A percentile compares a stretch with the other conserved stretches of the same genome.
phyloP scores from a whole-genome alignment of 1,140 invertebrate genomes.

The Antheraea pernyi region DNA sequence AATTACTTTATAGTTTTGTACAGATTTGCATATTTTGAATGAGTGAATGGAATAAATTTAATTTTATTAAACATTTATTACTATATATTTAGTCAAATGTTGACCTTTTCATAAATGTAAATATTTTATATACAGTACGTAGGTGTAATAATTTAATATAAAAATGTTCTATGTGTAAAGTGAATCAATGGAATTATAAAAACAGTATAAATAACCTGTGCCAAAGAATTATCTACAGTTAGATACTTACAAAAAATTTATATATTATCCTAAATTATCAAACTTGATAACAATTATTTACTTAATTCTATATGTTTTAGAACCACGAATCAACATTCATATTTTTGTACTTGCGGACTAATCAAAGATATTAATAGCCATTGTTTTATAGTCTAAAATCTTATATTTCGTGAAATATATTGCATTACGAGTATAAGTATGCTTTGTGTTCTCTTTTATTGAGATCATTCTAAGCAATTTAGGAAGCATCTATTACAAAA shows the following conservation, averaged over 20 bases:
- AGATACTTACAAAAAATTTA: background rate
- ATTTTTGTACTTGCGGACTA: background rate
- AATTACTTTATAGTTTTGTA: too few species aligned
- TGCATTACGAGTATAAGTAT: background rate
- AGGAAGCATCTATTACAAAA: background rate
- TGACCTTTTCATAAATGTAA: conserved; percentile 1
- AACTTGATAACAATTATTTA: background rate
- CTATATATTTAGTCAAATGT: background rate
- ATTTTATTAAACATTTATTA: background rate
- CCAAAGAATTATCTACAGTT: conserved; percentile 11
- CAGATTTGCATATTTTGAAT: background rate
- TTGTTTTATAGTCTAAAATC: too few species aligned
- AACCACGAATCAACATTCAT: background rate
- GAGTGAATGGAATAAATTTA: background rate
- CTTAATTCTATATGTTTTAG: background rate
- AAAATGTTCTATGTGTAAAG: background rate
- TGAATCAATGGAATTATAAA: conserved; percentile 5
- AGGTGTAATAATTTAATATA: background rate
- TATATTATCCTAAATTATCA: conserved; percentile 1
- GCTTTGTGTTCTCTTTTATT: background rate
- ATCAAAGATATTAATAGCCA: background rate
- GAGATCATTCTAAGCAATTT: background rate
- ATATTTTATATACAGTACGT: conserved; percentile 7
- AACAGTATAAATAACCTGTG: background rate
- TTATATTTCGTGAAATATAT: too few species aligned